Percentiles rank a stretch among this genome's conserved stretches.
Evolutionary conservation across 2,797 vertebrate species (phyloP).

Genomic region (Gallinago solitaria): DNA sequence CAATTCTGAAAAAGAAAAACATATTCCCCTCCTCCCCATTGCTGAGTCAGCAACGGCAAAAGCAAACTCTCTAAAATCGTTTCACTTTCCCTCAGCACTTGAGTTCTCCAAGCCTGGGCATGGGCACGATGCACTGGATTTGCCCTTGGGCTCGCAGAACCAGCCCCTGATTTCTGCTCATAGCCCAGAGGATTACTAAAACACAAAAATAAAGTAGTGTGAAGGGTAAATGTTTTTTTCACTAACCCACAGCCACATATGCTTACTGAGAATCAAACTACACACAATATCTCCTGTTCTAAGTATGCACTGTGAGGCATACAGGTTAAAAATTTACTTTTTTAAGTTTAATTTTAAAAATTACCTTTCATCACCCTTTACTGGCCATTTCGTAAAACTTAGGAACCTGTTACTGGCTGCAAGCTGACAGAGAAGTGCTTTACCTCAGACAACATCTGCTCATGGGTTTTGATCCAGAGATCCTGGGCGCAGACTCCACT

Average conservation of each 20-base stretch:
- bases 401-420: not conserved
- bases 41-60: constrained; percentile 1
- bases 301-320: not conserved
- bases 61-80: not conserved
- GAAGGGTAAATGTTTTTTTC: not conserved
- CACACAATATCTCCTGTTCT: not conserved
- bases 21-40: not conserved
- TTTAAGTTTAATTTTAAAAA: not conserved
- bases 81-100: not conserved
- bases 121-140: accelerated
- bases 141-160: not conserved
- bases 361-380: not conserved
- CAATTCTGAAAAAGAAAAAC: constrained; percentile 8
- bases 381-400: not conserved
- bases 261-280: not conserved
- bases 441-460: not conserved
- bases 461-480: not conserved
- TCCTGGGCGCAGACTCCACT: not conserved
- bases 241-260: not conserved
- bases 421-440: not conserved
- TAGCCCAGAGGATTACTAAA: not conserved
- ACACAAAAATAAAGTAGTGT: not conserved
- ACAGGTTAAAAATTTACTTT: not conserved
- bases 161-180: not conserved
- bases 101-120: not conserved